phyloP scores from a whole-genome alignment of 1,140 invertebrate species.

The Macrocentrus cingulum region DNA sequence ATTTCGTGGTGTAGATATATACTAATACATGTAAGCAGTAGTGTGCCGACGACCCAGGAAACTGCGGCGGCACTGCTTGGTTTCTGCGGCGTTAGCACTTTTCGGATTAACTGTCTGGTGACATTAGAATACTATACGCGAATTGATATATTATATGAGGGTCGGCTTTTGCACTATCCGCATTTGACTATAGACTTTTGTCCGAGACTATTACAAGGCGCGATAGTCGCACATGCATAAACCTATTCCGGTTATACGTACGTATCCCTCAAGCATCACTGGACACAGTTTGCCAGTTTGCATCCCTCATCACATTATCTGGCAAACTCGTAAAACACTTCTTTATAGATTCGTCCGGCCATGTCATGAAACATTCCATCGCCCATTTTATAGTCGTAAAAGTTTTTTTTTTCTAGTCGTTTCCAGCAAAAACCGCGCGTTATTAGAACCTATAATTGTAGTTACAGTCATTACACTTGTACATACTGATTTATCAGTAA shows the following conservation, averaged over 20 bases:
- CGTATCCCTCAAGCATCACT: slow-evolving; percentile 46
- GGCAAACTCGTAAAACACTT: slow-evolving; percentile 44
- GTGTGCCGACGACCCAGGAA: slow-evolving; percentile 19
- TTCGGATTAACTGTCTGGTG: slow-evolving; percentile 46
- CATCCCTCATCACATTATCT: slow-evolving; percentile 51
- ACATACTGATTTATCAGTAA: too few relatives aligned
- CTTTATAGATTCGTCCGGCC: slow-evolving; percentile 21
- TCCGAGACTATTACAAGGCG: slow-evolving; percentile 3
- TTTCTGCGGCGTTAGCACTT: slow-evolving; percentile 49
- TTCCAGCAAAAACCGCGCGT: too few relatives aligned
- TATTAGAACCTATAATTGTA: too few relatives aligned
- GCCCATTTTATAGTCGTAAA: not conserved
- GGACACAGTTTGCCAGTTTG: slow-evolving; percentile 41
- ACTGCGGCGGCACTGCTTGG: slow-evolving; percentile 33
- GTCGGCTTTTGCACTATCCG: slow-evolving; percentile 3
- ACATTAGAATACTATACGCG: slow-evolving; percentile 47
- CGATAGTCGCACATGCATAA: slow-evolving; percentile 17
- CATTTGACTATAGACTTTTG: too few relatives aligned
- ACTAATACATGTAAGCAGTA: not conserved
- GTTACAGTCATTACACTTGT: too few relatives aligned
- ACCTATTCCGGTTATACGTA: slow-evolving; percentile 35
- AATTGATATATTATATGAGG: slow-evolving; percentile 49
- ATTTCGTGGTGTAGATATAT: not conserved
- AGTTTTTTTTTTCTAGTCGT: not conserved
- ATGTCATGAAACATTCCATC: slow-evolving; percentile 25